Conservation (phyloP, 1,140 invertebrate genomes). For the Hylyphantes graminicola region DNA sequence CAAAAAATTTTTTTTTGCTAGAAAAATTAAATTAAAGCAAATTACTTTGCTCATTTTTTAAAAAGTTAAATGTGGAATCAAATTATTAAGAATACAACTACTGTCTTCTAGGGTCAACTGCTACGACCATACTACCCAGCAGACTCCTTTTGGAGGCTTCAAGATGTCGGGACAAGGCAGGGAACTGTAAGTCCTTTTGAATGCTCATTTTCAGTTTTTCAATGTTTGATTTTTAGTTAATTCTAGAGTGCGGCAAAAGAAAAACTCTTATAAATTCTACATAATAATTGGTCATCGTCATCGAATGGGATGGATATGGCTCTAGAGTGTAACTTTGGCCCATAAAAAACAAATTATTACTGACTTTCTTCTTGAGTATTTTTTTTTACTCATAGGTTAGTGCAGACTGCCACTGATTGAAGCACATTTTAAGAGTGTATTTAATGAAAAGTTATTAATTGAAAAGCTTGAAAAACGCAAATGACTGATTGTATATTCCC, state of each 20-base stretch:
- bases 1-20: no score
- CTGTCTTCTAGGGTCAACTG: slow-evolving; percentile 80
- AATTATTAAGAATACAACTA: background rate
- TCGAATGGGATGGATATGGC: no score
- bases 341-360: background rate
- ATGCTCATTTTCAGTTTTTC: background rate
- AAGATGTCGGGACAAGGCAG: slow-evolving; percentile 87
- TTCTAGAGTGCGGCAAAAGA: no score
- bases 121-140: slow-evolving; percentile 79
- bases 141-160: slow-evolving; percentile 88
- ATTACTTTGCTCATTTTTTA: background rate
- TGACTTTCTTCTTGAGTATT: no score
- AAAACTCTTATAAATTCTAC: background rate
- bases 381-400: no score
- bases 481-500: no score
- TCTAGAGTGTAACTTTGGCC: no score
- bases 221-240: background rate
- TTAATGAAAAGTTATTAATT: no score
- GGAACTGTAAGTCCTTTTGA: slow-evolving; percentile 70
- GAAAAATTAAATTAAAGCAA: background rate
- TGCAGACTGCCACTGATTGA: no score
- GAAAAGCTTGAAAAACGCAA: no score
- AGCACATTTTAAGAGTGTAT: no score
- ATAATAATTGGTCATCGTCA: background rate
- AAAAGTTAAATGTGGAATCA: background rate